Base-by-base conservation (phyloP, 1,140 invertebrate species). In the Diorhabda elongata region DNA sequence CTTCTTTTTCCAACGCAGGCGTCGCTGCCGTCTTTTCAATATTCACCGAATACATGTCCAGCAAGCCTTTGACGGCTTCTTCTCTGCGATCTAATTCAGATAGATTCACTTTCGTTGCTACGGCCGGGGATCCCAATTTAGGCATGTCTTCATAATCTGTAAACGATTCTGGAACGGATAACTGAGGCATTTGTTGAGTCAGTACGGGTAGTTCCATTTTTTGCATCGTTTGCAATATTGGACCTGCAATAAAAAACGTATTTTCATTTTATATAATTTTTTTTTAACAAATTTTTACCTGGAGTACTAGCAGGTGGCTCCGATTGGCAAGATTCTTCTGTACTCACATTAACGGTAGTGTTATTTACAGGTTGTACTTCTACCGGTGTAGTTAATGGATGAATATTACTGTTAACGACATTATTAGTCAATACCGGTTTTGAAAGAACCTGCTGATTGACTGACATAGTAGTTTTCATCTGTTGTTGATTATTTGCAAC, bases 141-240 rank as follows among this genome's bases (percentile, higher is more conserved):
- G 73, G 71, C 69, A 70, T 72, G 56, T 71, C 61, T 11, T 74
- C 70, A 41, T 67, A 42, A 3, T 26, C 11, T 6, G 59, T 67
- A 11, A 57, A 44, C 4, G 66, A 59, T 44, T 66, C 70, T 58
- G 67, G 70, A 44, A 66, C 4, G 7, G 57, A 68, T 42, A 74
- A 58, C 42, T 71, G 62, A 41, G 70, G 68, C 68, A 71, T 74
- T 45, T 67, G 41, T 8, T 6, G 6, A n/a, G 47, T 2, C 2
- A 8, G 6, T 3, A n/a, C 4, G n/a, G 47, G 47, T 3, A 52
- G 6, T n/a, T 52, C 47, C 47, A 52, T 52, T 6, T 52, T 52
- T 6, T 52, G 47, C 47, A 52, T 52, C 6, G 47, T 6, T 52
- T 52, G 47, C 47, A 52, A n/a, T 8, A 52, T 3, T 8, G 47